phyloP scores from a whole-genome alignment of 2,113 vertebrate species.

The Indicator indicator region DNA sequence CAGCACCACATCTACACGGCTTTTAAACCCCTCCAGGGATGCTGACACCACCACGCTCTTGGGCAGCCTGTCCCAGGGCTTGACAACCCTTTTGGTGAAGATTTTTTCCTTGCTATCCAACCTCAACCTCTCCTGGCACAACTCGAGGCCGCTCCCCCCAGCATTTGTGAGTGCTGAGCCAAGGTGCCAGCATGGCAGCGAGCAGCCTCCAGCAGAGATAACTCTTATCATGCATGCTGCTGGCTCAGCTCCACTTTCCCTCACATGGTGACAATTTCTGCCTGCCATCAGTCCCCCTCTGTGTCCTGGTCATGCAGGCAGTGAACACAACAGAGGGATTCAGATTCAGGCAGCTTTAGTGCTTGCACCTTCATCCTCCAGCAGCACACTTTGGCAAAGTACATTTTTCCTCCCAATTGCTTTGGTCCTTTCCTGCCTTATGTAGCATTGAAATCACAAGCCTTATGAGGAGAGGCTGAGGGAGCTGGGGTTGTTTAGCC shows the following conservation, averaged over 20 bases:
- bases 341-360: accelerated
- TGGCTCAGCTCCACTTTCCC: background rate
- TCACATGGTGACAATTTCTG: background rate
- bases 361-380: accelerated
- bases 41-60: background rate
- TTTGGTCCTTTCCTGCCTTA: background rate
- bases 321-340: accelerated
- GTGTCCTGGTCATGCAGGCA: accelerated
- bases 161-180: accelerated
- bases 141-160: background rate
- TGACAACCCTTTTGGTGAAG: background rate
- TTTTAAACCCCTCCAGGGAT: background rate
- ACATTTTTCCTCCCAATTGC: background rate
- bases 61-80: background rate
- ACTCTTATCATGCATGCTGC: background rate
- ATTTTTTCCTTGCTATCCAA: background rate
- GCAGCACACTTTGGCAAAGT: background rate
- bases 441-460: background rate
- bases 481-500: too few relatives aligned
- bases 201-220: background rate
- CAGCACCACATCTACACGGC: background rate
- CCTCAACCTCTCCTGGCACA: background rate
- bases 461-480: too few relatives aligned
- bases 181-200: accelerated
- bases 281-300: accelerated